Conservation (phyloP, 1,140 invertebrate genomes). For the Hycleus cichorii region DNA sequence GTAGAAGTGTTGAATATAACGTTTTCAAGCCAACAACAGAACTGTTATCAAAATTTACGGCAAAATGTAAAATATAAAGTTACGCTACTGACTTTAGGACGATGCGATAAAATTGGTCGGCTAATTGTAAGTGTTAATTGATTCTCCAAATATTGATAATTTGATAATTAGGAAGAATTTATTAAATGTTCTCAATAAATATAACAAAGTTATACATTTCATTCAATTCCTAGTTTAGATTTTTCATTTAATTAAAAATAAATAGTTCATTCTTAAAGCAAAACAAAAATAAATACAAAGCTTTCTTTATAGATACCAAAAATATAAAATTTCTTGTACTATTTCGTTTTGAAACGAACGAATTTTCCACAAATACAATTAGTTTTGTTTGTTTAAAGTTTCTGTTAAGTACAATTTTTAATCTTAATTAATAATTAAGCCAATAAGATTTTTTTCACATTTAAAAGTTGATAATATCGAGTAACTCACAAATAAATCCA, state of each 20-base stretch:
- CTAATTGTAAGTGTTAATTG: not conserved
- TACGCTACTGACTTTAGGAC: too few relatives aligned
- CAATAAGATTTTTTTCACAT: too few relatives aligned
- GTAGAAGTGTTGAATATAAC: too few relatives aligned
- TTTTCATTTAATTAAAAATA: slow-evolving; percentile 19
- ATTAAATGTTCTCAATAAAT: slow-evolving; percentile 14
- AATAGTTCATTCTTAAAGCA: slow-evolving; percentile 23
- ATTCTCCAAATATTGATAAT: not conserved
- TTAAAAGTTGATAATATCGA: too few relatives aligned
- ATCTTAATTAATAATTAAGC: too few relatives aligned
- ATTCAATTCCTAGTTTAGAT: slow-evolving; percentile 7
- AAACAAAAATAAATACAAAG: slow-evolving; percentile 22
- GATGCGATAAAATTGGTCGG: too few relatives aligned
- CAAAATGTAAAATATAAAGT: too few relatives aligned
- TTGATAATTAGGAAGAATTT: not conserved
- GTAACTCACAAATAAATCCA: too few relatives aligned
- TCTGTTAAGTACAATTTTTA: too few relatives aligned
- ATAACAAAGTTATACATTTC: slow-evolving; percentile 13
- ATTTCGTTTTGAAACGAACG: slow-evolving; percentile 17
- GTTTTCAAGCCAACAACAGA: too few relatives aligned
- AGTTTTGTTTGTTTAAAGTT: too few relatives aligned
- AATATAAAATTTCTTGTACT: slow-evolving; percentile 31
- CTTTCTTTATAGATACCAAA: slow-evolving; percentile 15
- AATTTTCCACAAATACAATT: slow-evolving; percentile 8
- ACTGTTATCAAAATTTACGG: too few relatives aligned